Percentiles rank a stretch among this genome's conserved stretches.
Evolutionary conservation across 2,113 vertebrate species (phyloP).

Genomic region (Arenaria interpres): DNA sequence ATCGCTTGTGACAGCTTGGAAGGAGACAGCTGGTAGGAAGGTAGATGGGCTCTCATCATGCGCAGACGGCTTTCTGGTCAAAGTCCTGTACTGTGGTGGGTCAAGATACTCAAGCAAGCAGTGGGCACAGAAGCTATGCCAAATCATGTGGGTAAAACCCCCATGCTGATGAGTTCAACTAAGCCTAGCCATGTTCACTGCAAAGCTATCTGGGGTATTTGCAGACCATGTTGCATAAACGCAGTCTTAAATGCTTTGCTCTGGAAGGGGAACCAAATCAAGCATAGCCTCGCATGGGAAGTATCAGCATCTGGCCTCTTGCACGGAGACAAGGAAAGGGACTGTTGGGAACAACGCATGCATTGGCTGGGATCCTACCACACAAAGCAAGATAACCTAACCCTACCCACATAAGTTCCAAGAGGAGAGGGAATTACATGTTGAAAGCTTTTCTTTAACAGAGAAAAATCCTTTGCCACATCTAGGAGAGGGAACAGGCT

Average conservation of each 20-base stretch:
- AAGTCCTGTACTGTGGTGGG: fast-evolving
- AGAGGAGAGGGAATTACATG: neutral
- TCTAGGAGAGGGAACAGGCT: neutral
- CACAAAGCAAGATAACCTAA: neutral
- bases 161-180: neutral
- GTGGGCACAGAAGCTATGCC: neutral
- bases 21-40: neutral
- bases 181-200: neutral
- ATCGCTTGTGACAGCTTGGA: neutral
- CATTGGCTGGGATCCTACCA: neutral
- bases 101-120: neutral
- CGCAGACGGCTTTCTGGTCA: neutral
- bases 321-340: neutral
- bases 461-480: neutral
- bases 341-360: fast-evolving
- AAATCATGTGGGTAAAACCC: neutral
- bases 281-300: neutral
- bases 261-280: neutral
- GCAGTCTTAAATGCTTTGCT: fast-evolving
- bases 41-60: fast-evolving
- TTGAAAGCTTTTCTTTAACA: neutral
- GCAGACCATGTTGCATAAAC: fast-evolving
- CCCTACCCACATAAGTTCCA: fast-evolving
- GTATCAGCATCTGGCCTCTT: neutral
- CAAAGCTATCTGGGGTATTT: neutral